Evolutionary conservation across 2,113 vertebrate species (phyloP), one percentile per base, ranked within the genome.

Genomic region (Rutilus rutilus): DNA sequence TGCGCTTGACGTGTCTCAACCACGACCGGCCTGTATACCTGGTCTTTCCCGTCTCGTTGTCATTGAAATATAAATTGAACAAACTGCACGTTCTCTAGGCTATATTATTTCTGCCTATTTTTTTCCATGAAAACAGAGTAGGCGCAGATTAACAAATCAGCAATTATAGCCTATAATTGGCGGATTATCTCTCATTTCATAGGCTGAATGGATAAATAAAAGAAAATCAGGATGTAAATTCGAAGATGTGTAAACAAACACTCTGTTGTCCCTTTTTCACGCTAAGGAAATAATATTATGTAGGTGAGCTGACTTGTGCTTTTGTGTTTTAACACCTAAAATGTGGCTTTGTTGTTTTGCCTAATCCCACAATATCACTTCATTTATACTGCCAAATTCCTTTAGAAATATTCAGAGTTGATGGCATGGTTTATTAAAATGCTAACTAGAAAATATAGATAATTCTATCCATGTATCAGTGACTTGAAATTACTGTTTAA

Each of bases 351-450:
- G 87, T 88, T 71, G 82, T 90, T 90, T 89, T 84, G 86, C 85
- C 87, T 93, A 94, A 95, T 94, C 94, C 93, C 47, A 82, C 91
- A 89, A 93, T 92, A 88, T 92, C 62, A 91, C 86, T 89, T 59
- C 0, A 75, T 88, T 89, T 86, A 93, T 90, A 89, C 93, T 92
- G 90, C 89, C 86, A 89, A 54, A 90, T 86, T 87, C 85, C 83
- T 86, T 89, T 88, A 88, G 86, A 47, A 80, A 64, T 25, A 78
- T 75, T 23, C 15, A 42, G 7, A 71, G 39, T 47, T 57, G 54
- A 23, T 57, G 33, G 12, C 52, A 39, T 39, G 77, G 15, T 64
- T 27, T 39, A 36, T 71, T 19, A 6, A 30, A 27, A 50, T 42
- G 54, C 9, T 23, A 3, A 21, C 9, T 23, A 1, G 7, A 57